phyloP scores from a whole-genome alignment of 2,888 invertebrate genomes.

The Plebejus anna region DNA sequence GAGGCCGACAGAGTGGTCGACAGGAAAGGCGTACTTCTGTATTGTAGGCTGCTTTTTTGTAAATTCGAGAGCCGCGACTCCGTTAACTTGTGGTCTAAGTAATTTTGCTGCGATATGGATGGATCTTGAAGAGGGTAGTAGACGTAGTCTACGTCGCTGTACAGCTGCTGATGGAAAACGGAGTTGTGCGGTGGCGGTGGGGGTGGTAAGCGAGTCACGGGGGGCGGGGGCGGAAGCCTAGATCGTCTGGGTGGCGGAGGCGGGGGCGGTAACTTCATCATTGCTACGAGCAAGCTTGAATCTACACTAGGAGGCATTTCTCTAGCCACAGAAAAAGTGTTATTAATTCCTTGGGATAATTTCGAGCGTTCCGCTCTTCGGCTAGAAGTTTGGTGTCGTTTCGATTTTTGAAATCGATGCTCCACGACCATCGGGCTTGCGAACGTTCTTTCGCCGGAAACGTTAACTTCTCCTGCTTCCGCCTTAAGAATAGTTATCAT shows the following conservation, averaged over 20 bases:
- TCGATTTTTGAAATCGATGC: slow-evolving; percentile 73
- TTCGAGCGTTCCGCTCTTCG: slow-evolving; percentile 82
- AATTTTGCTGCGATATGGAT: slow-evolving; percentile 93
- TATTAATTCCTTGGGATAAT: slow-evolving; percentile 71
- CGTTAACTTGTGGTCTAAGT: slow-evolving; percentile 92
- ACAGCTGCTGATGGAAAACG: slow-evolving; percentile 92
- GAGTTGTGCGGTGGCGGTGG: slow-evolving; percentile 90
- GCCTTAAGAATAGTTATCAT: slow-evolving; percentile 88
- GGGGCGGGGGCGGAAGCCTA: slow-evolving; percentile 85
- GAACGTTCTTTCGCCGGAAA: slow-evolving; percentile 79
- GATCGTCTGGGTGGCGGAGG: slow-evolving; percentile 77
- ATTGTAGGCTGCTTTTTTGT: slow-evolving; percentile 86
- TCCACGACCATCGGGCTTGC: slow-evolving; percentile 74
- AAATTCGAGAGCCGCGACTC: slow-evolving; percentile 82
- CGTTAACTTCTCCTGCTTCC: slow-evolving; percentile 84
- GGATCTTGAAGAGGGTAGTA: slow-evolving; percentile 95
- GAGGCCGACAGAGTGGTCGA: slow-evolving; percentile 83
- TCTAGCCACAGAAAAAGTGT: slow-evolving; percentile 71
- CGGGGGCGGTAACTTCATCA: slow-evolving; percentile 81
- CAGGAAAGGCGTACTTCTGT: slow-evolving; percentile 90
- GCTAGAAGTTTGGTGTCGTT: slow-evolving; percentile 74
- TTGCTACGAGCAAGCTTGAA: slow-evolving; percentile 78
- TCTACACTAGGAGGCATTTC: slow-evolving; percentile 64
- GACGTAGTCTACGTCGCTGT: slow-evolving; percentile 95
- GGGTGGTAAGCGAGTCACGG: slow-evolving; percentile 82